Percentiles rank a stretch among this genome's conserved stretches.
These are phyloP conservation scores for Erethizon dorsatum DNA, from an alignment of 2,797 vertebrate genomes.

Conservation along the genomic window DNA sequence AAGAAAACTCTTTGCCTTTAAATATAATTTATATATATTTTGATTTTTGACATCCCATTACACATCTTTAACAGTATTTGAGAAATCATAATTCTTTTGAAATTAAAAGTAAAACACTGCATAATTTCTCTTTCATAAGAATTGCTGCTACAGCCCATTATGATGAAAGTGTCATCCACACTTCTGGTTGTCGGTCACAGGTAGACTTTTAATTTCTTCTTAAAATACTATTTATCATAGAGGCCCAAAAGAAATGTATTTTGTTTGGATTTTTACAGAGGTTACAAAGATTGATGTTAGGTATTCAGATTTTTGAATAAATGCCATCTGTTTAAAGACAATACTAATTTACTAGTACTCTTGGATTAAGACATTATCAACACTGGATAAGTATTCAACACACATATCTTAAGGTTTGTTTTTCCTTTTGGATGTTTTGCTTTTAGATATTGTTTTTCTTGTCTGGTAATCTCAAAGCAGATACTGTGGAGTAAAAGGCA, in stretches of 20 bases:
- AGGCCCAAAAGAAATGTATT: neutral
- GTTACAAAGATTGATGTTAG: neutral
- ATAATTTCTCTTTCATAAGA: neutral
- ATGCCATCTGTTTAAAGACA: neutral
- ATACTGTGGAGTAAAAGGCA: neutral
- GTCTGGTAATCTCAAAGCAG: neutral
- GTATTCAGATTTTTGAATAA: neutral
- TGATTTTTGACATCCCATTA: neutral
- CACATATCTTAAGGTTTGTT: neutral
- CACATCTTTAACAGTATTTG: neutral
- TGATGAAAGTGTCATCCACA: neutral
- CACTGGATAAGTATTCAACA: neutral
- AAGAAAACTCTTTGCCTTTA: neutral
- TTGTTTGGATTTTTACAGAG: neutral
- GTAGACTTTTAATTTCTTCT: constrained; percentile 15
- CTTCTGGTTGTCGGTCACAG: neutral
- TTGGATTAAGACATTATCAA: neutral
- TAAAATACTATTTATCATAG: neutral
- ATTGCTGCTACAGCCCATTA: neutral
- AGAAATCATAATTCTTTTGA: constrained; percentile 10
- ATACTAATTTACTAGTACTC: neutral
- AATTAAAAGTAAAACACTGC: neutral
- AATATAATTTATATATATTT: neutral
- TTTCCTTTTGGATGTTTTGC: neutral
- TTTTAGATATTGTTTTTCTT: constrained; percentile 40